A percentile compares a stretch with the other conserved stretches of the same genome.
These are phyloP conservation scores for Alentia gelatinosa DNA, from an alignment of 2,888 invertebrate species.

Conservation along the genomic window DNA sequence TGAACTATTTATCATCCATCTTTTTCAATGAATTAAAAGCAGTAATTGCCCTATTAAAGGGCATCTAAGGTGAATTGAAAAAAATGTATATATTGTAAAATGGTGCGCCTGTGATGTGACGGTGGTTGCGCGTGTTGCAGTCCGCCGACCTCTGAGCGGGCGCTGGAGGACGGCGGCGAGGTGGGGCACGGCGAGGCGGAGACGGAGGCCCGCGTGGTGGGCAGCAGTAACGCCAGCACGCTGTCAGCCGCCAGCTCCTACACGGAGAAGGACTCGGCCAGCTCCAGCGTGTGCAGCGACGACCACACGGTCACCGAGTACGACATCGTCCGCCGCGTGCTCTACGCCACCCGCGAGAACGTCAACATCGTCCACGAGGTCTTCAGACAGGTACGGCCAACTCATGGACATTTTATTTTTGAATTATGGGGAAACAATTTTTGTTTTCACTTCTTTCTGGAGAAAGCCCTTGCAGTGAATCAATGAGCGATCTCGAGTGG, in stretches of 20 bases:
- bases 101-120: too few species aligned
- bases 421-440: too few species aligned
- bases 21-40: too few species aligned
- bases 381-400: constrained; percentile 87
- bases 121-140: too few species aligned
- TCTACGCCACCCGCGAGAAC: constrained; percentile 93
- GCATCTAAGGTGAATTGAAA: too few species aligned
- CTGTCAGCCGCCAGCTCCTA: constrained; percentile 71
- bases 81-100: too few species aligned
- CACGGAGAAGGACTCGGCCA: constrained; percentile 73
- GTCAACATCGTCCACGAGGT: constrained; percentile 97
- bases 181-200: constrained; percentile 57
- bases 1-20: too few species aligned
- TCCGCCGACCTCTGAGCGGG: neutral
- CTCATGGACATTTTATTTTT: neutral
- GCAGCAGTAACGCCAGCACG: constrained; percentile 75
- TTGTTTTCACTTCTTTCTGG: too few species aligned
- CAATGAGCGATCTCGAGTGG: too few species aligned
- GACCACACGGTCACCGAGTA: constrained; percentile 74
- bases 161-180: constrained; percentile 60
- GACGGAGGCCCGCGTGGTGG: constrained; percentile 50
- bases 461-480: too few species aligned
- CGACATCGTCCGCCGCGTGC: constrained; percentile 90
- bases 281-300: constrained; percentile 65
- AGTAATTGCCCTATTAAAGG: too few species aligned